These are phyloP conservation scores for Mesopsocus fuscifrons DNA, from an alignment of 2,888 invertebrate species.

Conservation along the genomic window DNA sequence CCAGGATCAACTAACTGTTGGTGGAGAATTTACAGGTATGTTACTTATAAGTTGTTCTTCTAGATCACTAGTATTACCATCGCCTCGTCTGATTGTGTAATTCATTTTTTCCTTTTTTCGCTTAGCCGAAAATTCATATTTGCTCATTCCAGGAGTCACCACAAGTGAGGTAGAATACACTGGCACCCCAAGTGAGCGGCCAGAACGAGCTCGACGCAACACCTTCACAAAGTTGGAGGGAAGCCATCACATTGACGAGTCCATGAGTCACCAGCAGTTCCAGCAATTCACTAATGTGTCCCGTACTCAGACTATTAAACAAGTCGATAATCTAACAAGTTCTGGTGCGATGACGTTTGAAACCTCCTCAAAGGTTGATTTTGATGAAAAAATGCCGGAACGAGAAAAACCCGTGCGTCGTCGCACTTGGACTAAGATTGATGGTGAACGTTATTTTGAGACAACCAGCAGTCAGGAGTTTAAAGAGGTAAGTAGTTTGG, in stretches of 20 bases:
- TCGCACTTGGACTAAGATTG: slow-evolving; percentile 1
- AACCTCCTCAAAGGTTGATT: not conserved
- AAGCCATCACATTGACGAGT: not conserved
- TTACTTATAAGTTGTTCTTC: no score
- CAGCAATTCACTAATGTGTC: not conserved
- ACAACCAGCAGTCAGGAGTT: not conserved
- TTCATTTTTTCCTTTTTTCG: no score
- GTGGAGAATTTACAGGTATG: not conserved
- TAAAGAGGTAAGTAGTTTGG: not conserved
- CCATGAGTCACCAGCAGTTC: not conserved
- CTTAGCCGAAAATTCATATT: no score
- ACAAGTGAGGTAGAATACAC: not conserved
- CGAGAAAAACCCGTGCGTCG: not conserved
- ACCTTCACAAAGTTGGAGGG: not conserved
- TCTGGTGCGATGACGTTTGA: not conserved
- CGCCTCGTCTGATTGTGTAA: no score
- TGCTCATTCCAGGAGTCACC: not conserved
- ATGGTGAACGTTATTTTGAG: not conserved
- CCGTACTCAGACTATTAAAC: not conserved
- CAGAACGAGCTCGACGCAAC: not conserved
- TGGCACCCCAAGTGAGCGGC: not conserved
- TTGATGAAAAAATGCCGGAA: not conserved
- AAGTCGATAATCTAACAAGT: not conserved
- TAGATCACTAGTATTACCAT: no score
- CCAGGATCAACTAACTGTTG: not conserved